These are phyloP conservation scores for Aramus guarauna DNA, from an alignment of 2,113 vertebrate genomes.

Conservation along the genomic window DNA sequence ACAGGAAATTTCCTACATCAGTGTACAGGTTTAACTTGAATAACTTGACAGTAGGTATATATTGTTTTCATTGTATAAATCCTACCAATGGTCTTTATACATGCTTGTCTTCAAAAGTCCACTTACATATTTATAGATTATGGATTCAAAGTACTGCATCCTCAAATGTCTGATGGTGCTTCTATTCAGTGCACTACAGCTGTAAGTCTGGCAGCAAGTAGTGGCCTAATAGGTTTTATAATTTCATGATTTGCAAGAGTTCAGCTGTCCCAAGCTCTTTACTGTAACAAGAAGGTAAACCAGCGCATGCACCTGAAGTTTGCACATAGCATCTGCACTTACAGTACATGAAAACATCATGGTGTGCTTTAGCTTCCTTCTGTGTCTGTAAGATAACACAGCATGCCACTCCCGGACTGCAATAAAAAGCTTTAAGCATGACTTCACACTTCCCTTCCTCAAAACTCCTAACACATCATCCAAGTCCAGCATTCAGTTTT, in stretches of 20 bases:
- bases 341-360: background rate
- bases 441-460: background rate
- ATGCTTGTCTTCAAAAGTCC: background rate
- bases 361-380: background rate
- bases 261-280: background rate
- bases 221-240: background rate
- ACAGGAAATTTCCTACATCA: background rate
- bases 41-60: background rate
- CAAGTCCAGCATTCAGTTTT: background rate
- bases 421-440: background rate
- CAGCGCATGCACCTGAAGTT: background rate
- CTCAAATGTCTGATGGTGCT: background rate
- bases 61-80: background rate
- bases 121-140: background rate
- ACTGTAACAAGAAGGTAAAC: background rate
- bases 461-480: background rate
- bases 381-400: background rate
- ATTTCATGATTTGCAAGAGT: background rate
- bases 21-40: background rate
- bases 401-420: rapidly evolving
- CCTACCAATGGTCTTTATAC: background rate
- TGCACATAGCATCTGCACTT: background rate
- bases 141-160: background rate
- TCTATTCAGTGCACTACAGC: background rate
- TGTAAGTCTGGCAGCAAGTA: rapidly evolving